Evolutionary conservation across 2,113 vertebrate species (phyloP).

Genomic region (Halcyon malimbica): DNA sequence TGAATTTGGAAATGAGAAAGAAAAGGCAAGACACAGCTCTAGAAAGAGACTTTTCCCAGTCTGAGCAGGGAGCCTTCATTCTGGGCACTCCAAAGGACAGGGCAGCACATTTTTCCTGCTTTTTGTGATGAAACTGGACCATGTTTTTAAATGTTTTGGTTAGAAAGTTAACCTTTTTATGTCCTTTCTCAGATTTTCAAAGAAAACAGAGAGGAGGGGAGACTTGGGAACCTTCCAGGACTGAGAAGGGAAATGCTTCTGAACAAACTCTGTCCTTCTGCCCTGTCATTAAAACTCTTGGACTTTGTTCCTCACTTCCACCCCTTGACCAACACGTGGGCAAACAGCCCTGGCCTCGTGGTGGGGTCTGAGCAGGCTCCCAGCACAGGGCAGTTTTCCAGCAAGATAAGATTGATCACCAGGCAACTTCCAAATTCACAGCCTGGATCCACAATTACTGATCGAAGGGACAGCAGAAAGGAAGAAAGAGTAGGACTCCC

Average conservation of each 20-base stretch:
- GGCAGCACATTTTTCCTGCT: neutral
- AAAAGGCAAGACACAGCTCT: neutral
- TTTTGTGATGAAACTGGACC: neutral
- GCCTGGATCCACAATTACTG: neutral
- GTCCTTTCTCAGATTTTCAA: neutral
- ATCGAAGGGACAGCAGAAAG: neutral
- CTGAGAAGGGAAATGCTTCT: neutral
- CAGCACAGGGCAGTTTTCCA: neutral
- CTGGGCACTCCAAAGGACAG: neutral
- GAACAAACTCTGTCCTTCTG: neutral
- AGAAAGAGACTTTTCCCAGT: neutral
- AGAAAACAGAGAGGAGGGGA: neutral
- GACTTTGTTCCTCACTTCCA: neutral
- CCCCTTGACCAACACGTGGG: fast-evolving
- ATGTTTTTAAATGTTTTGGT: neutral
- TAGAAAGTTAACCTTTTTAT: neutral
- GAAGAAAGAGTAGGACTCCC: neutral
- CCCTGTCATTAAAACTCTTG: neutral
- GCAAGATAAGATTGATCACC: neutral
- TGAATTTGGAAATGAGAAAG: neutral
- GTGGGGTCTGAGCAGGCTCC: neutral
- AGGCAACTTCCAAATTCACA: neutral
- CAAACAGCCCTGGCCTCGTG: neutral
- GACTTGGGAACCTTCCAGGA: neutral
- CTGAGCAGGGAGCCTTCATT: neutral